Evolutionary conservation across 30 jellyfish, hydroid and myxozoan genomes (phyloP).

Genomic region (Hydra vulgaris): DNA sequence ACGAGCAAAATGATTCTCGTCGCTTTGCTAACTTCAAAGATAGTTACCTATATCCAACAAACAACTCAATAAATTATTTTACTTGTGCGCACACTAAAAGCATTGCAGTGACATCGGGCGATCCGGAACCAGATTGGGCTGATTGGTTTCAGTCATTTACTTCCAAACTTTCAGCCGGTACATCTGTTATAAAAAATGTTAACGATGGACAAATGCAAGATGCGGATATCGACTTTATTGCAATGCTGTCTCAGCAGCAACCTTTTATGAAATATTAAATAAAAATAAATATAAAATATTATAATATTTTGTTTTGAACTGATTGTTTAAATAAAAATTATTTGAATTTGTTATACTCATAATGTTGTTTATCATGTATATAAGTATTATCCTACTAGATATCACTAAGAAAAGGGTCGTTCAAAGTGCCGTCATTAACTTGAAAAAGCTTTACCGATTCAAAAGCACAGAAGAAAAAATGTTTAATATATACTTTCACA

Average conservation of each 20-base stretch:
- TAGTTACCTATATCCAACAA: not conserved
- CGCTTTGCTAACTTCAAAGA: not conserved
- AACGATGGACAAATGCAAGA: not conserved
- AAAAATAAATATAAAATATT: no score
- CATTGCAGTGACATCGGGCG: not conserved
- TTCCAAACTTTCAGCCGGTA: not conserved
- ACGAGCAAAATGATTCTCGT: not conserved
- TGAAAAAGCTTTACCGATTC: no score
- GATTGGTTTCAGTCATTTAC: conserved; percentile 1
- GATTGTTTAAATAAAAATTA: no score
- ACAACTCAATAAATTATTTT: not conserved
- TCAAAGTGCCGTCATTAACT: no score
- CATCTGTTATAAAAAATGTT: conserved; percentile 3
- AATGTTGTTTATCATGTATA: no score
- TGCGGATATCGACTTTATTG: not conserved
- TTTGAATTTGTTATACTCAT: no score
- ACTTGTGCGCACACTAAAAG: not conserved
- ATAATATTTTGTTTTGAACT: no score
- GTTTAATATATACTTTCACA: no score
- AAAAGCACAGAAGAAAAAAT: no score
- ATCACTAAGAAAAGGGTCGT: no score
- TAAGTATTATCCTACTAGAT: no score
- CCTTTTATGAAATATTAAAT: no score
- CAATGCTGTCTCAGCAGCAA: not conserved
- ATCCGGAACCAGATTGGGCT: conserved; percentile 4